A percentile compares a stretch with the other conserved stretches of the same genome.
These are phyloP conservation scores for Hippopotamus amphibius DNA, from an alignment of 2,113 vertebrate genomes.

Conservation along the genomic window DNA sequence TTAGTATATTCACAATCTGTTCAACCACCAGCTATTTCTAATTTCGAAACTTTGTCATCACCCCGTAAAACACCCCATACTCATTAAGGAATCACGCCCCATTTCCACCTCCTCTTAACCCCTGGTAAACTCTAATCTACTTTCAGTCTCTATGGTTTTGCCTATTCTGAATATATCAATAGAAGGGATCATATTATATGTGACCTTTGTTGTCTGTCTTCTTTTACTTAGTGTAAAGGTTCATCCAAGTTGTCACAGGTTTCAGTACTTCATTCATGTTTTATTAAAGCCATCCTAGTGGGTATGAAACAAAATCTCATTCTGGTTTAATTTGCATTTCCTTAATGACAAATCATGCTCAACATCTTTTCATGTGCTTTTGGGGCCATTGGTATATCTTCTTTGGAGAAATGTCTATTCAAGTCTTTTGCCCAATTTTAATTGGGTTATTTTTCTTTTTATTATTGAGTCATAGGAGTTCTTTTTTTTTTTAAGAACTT, in stretches of 20 bases:
- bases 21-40: neutral
- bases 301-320: neutral
- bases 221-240: slow-evolving; percentile 21
- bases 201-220: neutral
- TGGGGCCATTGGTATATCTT: neutral
- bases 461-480: neutral
- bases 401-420: neutral
- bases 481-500: neutral
- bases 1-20: neutral
- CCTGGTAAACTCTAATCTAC: neutral
- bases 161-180: neutral
- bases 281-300: neutral
- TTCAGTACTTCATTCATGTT: neutral
- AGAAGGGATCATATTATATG: neutral
- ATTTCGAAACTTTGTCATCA: neutral
- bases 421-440: neutral
- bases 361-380: neutral
- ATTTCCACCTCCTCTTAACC: neutral
- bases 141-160: neutral
- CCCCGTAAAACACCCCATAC: neutral
- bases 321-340: neutral
- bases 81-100: neutral
- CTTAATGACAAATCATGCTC: neutral
- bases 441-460: neutral
- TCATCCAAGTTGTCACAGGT: neutral